Evolutionary conservation across 2,797 vertebrate genomes (phyloP).

Genomic region (Tarsius wallacei): DNA sequence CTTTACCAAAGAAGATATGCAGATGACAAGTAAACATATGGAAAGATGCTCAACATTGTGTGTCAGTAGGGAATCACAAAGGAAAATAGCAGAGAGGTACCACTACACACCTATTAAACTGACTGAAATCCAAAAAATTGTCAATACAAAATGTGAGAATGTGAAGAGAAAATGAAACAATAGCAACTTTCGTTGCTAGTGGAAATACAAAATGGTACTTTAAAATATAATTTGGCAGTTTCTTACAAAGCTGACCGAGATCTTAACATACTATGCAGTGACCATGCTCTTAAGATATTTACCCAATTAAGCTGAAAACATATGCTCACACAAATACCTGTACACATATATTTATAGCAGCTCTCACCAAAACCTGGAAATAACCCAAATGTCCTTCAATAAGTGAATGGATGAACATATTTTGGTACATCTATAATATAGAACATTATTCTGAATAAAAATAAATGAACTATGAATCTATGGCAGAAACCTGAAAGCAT

Average conservation of each 20-base stretch:
- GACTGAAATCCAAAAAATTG: not conserved
- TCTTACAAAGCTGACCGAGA: not conserved
- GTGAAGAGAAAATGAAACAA: not conserved
- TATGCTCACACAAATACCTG: not conserved
- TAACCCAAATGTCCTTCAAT: not conserved
- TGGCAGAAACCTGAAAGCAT: not conserved
- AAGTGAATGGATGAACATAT: not conserved
- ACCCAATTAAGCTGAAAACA: not conserved
- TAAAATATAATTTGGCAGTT: not conserved
- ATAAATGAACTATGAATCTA: not conserved
- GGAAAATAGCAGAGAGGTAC: not conserved
- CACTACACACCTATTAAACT: not conserved
- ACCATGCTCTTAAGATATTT: not conserved
- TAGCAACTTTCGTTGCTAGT: not conserved
- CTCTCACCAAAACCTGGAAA: not conserved
- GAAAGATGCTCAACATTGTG: not conserved
- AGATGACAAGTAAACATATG: not conserved
- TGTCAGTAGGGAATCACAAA: not conserved
- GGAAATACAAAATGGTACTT: not conserved
- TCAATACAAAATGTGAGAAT: not conserved
- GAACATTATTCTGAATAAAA: not conserved
- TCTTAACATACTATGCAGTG: not conserved
- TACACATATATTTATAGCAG: not conserved
- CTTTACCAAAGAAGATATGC: not conserved
- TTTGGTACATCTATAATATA: not conserved